Conservation (phyloP, 2,797 vertebrate genomes). For the Microctenopoma lineatum region DNA sequence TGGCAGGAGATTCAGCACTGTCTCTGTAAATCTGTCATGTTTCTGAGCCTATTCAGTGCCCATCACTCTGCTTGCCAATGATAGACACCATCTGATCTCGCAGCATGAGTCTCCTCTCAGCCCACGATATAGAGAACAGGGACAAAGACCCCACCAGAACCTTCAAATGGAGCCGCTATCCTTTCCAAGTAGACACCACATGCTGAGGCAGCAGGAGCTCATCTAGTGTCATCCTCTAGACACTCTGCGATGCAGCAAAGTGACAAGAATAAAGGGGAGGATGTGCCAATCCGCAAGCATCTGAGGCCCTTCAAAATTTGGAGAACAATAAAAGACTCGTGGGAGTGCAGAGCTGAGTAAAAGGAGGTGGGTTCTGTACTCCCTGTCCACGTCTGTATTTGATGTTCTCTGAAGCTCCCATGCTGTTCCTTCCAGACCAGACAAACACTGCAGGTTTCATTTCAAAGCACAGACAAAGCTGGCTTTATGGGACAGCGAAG, state of each 20-base stretch:
- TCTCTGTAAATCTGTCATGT: slow-evolving; percentile 76
- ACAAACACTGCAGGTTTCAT: slow-evolving; percentile 78
- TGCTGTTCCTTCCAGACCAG: slow-evolving; percentile 70
- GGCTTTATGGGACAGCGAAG: slow-evolving; percentile 70
- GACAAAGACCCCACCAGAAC: slow-evolving; percentile 74
- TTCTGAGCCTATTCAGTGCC: slow-evolving; percentile 67
- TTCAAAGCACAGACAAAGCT: slow-evolving; percentile 76
- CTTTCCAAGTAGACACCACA: slow-evolving; percentile 74
- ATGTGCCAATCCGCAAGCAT: slow-evolving; percentile 67
- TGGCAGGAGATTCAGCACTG: slow-evolving; percentile 64
- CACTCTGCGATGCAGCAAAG: slow-evolving; percentile 69
- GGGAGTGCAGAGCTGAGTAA: slow-evolving; percentile 53
- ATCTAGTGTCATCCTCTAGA: slow-evolving; percentile 82
- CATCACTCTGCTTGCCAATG: slow-evolving; percentile 68
- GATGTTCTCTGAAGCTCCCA: slow-evolving; percentile 75
- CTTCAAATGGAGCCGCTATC: slow-evolving; percentile 76
- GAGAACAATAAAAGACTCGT: slow-evolving; percentile 74
- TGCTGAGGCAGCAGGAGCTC: slow-evolving; percentile 78
- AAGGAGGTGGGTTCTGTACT: slow-evolving; percentile 57
- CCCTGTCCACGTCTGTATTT: slow-evolving; percentile 73
- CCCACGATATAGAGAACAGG: slow-evolving; percentile 62
- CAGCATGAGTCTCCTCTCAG: slow-evolving; percentile 74
- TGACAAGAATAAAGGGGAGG: slow-evolving; percentile 64
- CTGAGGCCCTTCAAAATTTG: slow-evolving; percentile 70
- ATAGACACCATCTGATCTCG: slow-evolving; percentile 79